These are phyloP conservation scores for Tachuris rubrigastra DNA, from an alignment of 2,113 vertebrate species.

Conservation along the genomic window DNA sequence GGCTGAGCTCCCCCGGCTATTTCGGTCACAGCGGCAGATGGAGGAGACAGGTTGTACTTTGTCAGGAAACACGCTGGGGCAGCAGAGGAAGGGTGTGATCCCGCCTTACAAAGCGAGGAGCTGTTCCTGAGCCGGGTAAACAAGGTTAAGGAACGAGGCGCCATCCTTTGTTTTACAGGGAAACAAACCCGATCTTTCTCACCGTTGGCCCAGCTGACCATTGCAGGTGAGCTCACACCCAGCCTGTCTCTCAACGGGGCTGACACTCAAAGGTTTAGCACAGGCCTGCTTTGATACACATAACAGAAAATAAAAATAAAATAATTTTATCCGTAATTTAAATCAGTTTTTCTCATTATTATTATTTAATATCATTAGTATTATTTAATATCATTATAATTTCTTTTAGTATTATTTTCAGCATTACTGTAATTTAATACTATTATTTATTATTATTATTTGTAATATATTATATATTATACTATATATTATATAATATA, in stretches of 20 bases:
- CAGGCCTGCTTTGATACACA: neutral
- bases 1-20: neutral
- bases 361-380: too few species aligned
- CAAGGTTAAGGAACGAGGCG: neutral
- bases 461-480: too few species aligned
- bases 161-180: neutral
- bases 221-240: neutral
- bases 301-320: neutral
- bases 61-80: neutral
- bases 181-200: neutral
- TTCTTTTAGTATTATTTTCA: too few species aligned
- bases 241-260: neutral
- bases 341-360: too few species aligned
- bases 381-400: too few species aligned
- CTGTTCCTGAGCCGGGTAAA: neutral
- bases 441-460: too few species aligned
- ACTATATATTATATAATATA: too few species aligned
- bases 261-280: neutral
- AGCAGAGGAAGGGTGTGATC: constrained; percentile 14
- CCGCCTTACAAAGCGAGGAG: neutral
- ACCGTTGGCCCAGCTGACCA: neutral
- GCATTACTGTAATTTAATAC: too few species aligned
- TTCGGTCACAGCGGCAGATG: neutral
- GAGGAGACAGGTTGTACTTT: constrained; percentile 32
- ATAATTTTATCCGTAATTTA: too few species aligned